These are phyloP conservation scores for Liolophura sinensis DNA, from an alignment of 1,140 invertebrate genomes.

Conservation along the genomic window DNA sequence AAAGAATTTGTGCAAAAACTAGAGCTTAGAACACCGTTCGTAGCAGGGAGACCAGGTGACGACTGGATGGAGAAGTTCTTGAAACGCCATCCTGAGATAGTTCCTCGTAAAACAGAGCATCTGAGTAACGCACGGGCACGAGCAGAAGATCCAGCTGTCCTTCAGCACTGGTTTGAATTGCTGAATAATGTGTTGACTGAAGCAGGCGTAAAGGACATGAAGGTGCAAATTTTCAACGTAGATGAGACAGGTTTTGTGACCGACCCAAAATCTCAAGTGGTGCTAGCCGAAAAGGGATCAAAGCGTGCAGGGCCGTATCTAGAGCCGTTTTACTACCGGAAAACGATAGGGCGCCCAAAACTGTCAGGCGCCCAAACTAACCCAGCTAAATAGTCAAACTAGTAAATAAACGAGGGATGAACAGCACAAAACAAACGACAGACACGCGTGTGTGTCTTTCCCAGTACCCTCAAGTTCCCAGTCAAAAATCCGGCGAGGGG, in stretches of 20 bases:
- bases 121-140: no score
- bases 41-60: not conserved
- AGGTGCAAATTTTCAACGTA: slow-evolving; percentile 12
- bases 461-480: no score
- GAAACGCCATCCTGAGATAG: slow-evolving; percentile 9
- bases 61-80: slow-evolving; percentile 3
- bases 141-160: slow-evolving; percentile 5
- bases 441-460: no score
- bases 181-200: not conserved
- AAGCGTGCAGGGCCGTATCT: no score
- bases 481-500: no score
- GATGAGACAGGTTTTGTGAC: slow-evolving; percentile 15
- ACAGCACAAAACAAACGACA: no score
- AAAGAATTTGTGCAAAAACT: slow-evolving; percentile 1
- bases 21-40: slow-evolving; percentile 1
- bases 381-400: no score
- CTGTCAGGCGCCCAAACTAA: no score
- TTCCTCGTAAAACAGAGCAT: slow-evolving; percentile 10
- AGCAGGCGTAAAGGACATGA: no score
- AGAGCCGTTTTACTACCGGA: no score
- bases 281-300: slow-evolving; percentile 7
- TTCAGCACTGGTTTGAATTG: slow-evolving; percentile 8
- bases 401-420: no score
- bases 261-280: slow-evolving; percentile 7
- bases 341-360: no score